phyloP scores from a whole-genome alignment of 1,140 invertebrate species.

The Zaprionus inermis region DNA sequence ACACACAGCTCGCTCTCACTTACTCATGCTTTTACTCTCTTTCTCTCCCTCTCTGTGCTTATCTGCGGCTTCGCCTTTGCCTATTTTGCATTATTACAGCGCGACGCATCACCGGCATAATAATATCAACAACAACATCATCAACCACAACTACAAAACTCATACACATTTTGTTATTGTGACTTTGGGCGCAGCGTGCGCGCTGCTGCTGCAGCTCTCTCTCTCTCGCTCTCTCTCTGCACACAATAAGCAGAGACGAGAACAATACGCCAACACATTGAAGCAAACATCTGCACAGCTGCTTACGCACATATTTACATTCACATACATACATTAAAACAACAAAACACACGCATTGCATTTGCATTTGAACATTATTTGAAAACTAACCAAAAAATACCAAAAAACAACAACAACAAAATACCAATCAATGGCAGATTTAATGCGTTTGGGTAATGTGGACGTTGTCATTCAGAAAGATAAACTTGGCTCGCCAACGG shows the following conservation, averaged over 20 bases:
- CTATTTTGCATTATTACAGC: slow-evolving; percentile 54
- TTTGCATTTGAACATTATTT: slow-evolving; percentile 45
- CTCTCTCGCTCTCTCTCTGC: neutral
- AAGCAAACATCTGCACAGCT: slow-evolving; percentile 48
- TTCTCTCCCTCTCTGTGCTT: slow-evolving; percentile 19
- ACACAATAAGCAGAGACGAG: slow-evolving; percentile 7
- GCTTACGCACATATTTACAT: slow-evolving; percentile 43
- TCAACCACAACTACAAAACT: slow-evolving; percentile 15
- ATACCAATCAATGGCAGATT: slow-evolving; percentile 86
- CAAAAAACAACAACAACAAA: slow-evolving; percentile 37
- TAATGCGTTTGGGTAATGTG: slow-evolving; percentile 87
- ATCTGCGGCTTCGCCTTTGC: slow-evolving; percentile 27
- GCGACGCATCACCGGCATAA: slow-evolving; percentile 42
- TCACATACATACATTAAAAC: slow-evolving; percentile 5
- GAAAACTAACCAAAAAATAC: slow-evolving; percentile 53
- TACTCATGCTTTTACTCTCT: slow-evolving; percentile 38
- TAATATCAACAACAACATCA: slow-evolving; percentile 28
- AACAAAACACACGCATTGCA: slow-evolving; percentile 38
- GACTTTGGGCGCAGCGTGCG: slow-evolving; percentile 43
- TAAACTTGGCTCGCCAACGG: slow-evolving; percentile 92
- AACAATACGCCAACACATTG: slow-evolving; percentile 19
- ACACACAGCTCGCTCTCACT: slow-evolving; percentile 33
- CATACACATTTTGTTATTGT: slow-evolving; percentile 45
- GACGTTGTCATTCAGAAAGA: slow-evolving; percentile 87
- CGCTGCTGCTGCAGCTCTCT: slow-evolving; percentile 35